phyloP scores from a whole-genome alignment of 2,113 vertebrate species.

The Peromyscus leucopus region DNA sequence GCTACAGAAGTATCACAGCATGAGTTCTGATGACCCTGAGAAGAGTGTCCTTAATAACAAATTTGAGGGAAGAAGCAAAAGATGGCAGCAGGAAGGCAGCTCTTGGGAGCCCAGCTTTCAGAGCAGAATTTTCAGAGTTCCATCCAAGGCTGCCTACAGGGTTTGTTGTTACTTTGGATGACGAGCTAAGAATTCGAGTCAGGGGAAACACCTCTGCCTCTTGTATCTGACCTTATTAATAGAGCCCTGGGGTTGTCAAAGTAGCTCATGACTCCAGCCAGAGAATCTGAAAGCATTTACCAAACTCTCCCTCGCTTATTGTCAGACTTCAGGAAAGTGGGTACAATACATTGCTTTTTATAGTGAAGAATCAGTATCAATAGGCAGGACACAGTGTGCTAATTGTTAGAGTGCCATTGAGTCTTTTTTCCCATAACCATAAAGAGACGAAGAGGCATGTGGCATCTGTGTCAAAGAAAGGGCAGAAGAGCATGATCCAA shows the following conservation, averaged over 20 bases:
- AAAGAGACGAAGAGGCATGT: neutral
- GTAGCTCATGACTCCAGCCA: neutral
- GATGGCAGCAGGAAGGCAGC: neutral
- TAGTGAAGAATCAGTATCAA: neutral
- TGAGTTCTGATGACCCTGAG: neutral
- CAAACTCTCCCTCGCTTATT: neutral
- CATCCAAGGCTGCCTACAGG: neutral
- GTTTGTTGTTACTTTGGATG: neutral
- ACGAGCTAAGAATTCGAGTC: neutral
- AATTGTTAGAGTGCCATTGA: neutral
- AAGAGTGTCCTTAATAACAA: no score
- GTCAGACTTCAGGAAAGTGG: neutral
- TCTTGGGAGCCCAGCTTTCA: neutral
- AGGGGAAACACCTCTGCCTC: no score
- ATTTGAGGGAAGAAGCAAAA: neutral
- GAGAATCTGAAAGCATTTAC: accelerated
- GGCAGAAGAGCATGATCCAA: neutral
- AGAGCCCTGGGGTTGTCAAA: neutral
- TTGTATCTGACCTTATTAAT: accelerated
- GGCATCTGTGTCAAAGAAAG: neutral
- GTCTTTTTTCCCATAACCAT: neutral
- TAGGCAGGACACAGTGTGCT: neutral
- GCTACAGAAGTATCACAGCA: accelerated
- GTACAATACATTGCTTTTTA: neutral
- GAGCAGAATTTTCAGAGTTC: neutral